Percentiles rank a stretch among this genome's conserved stretches.
Evolutionary conservation across 2,888 invertebrate species (phyloP).

Genomic region (Trypoxylon attenuatum): DNA sequence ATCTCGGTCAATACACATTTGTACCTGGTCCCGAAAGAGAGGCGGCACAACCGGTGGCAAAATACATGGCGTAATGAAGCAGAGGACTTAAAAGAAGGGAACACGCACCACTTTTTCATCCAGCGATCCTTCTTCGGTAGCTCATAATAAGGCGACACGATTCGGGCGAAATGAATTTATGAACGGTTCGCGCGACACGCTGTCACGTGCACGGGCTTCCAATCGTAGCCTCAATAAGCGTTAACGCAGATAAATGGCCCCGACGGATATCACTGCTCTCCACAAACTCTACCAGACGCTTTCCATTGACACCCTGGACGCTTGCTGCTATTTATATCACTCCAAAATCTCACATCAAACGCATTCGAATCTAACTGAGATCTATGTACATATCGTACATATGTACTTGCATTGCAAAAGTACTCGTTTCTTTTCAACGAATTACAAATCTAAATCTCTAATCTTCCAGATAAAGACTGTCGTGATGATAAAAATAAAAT

Average conservation of each 20-base stretch:
- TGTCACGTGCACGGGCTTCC: slow-evolving; percentile 40
- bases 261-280: slow-evolving; percentile 35
- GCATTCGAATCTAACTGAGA: background rate
- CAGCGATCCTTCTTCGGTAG: slow-evolving; percentile 33
- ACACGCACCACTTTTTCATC: slow-evolving; percentile 29
- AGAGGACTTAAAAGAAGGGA: background rate
- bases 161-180: slow-evolving; percentile 63
- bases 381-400: background rate
- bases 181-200: slow-evolving; percentile 46
- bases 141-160: slow-evolving; percentile 44
- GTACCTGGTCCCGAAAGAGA: background rate
- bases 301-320: slow-evolving; percentile 25
- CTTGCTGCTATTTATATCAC: slow-evolving; percentile 2
- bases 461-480: no score
- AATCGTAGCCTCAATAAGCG: slow-evolving; percentile 60
- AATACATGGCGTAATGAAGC: slow-evolving; percentile 1
- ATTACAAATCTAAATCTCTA: background rate
- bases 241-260: slow-evolving; percentile 64
- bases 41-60: no score
- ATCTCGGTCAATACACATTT: no score
- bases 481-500: no score
- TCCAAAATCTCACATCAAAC: background rate
- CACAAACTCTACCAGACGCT: slow-evolving; percentile 25
- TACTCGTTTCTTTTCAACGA: background rate
- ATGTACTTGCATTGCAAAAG: background rate